Base-by-base conservation (phyloP, 2,888 invertebrate species). In the Lymantria monacha region DNA sequence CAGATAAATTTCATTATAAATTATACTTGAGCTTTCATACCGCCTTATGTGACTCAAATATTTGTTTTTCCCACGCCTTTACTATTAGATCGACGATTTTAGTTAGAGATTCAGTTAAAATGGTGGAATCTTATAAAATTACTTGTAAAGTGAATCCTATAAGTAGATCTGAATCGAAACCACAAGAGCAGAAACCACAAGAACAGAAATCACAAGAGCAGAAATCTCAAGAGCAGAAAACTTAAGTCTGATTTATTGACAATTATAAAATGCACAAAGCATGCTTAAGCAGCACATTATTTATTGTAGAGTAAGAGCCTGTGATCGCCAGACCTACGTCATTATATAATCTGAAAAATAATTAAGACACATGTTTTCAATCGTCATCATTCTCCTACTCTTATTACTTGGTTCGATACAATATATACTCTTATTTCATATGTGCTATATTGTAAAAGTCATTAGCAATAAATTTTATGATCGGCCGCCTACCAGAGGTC, bases 61-160 rank as follows among this genome's bases (percentile, higher is more conserved):
- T 83, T 1, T 91, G 91, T 54, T 91, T 91, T 63, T 70, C 84
- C 0, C 89, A 91, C 52, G 68, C 83, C 0, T 91, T 91, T 55
- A 89, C 89, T 0, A 84, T 91, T 15, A 68, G 87, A 12, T 89
- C 90, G 41, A 86, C 80, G 8, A 89, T 91, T 42, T 64, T 91
- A 50, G 87, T 91, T 9, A 70, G 91, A 7, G 91, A 89, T 44
- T 87, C 88, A 0, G 91, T 91, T 1, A 90, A 90, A 63, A 80
- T 85, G 82, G 73, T 88, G 0, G 91, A 91, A 49, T 91, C 90
- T 0, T 90, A 90, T 62, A 91, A 88, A 52, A 91, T 91, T 12
- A 91, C 90, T 7, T 91, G 90, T 57, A 89, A 86, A 68, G 87
- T 91, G n/a, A 91, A 91, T 44, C 90, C 91, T 0, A 78, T 86